Conservation (phyloP, 1,140 invertebrate species). For the Stratiolaelaps scimitus region DNA sequence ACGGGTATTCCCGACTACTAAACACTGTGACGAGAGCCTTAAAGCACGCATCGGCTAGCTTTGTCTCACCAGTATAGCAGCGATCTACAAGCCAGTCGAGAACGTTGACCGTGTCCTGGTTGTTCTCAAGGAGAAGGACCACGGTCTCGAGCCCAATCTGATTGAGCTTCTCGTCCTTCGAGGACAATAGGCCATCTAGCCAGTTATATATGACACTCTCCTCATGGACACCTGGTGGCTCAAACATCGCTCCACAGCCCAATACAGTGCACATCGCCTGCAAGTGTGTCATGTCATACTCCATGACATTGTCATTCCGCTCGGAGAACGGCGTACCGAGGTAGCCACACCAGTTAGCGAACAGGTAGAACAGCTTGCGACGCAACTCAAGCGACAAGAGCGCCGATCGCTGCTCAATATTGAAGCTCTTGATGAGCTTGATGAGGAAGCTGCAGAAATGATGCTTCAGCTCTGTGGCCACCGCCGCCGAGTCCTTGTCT, state of each 20-base stretch:
- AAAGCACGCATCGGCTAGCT: constrained; percentile 89
- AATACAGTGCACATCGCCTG: constrained; percentile 82
- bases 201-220: constrained; percentile 76
- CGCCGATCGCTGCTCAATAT: constrained; percentile 69
- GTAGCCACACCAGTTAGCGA: constrained; percentile 80
- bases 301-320: constrained; percentile 42
- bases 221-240: constrained; percentile 68
- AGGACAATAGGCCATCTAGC: constrained; percentile 76
- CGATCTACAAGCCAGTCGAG: constrained; percentile 95
- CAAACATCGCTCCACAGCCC: constrained; percentile 88
- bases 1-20: constrained; percentile 90
- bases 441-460: constrained; percentile 88
- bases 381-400: constrained; percentile 73
- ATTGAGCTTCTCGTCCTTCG: constrained; percentile 75
- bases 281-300: constrained; percentile 53
- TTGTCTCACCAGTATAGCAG: constrained; percentile 78
- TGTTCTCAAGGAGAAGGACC: constrained; percentile 82
- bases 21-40: constrained; percentile 87
- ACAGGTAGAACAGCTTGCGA: constrained; percentile 73
- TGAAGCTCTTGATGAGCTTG: constrained; percentile 82
- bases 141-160: constrained; percentile 81
- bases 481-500: constrained; percentile 62
- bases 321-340: constrained; percentile 53
- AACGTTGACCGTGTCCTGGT: constrained; percentile 79
- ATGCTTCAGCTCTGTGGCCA: constrained; percentile 64